phyloP scores from a whole-genome alignment of 2,797 vertebrate species.

The Urophycis tenuis region DNA sequence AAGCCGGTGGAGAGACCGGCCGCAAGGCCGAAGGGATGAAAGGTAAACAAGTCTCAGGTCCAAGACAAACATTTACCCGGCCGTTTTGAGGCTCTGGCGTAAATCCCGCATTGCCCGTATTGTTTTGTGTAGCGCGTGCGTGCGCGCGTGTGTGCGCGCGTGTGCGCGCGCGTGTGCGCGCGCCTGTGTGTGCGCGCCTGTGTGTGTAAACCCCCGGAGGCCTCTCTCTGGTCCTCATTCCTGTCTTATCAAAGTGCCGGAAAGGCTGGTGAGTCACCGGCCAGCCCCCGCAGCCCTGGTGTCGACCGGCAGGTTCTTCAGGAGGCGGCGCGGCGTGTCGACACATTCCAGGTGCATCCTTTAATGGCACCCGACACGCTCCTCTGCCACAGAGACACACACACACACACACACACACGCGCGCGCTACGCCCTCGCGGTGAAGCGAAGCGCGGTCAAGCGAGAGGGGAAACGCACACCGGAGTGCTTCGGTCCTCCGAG shows the following conservation, averaged over 20 bases:
- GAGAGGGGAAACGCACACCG: no score
- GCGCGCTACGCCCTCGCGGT: no score
- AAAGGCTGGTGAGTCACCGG: background rate
- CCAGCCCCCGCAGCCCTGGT: no score
- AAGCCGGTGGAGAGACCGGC: conserved; percentile 36
- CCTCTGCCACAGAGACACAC: no score
- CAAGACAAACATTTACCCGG: conserved; percentile 42
- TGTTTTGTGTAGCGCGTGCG: conserved; percentile 26
- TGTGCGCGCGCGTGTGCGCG: conserved; percentile 18
- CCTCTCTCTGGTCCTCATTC: conserved; percentile 1
- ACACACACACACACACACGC: no score
- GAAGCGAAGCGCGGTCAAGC: no score
- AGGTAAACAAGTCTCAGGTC: conserved; percentile 34
- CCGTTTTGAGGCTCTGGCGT: conserved; percentile 17
- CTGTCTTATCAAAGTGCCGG: background rate
- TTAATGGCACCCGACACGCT: no score
- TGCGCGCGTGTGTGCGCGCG: conserved; percentile 16
- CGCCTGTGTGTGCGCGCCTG: conserved; percentile 30
- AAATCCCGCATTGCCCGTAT: conserved; percentile 22
- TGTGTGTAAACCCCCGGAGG: conserved; percentile 14
- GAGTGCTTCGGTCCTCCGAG: no score
- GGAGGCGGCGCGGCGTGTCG: no score
- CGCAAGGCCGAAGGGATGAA: conserved; percentile 32
- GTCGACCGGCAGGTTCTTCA: no score
- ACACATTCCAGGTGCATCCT: no score